Conservation (phyloP, 64 coral and sea anemone genomes). For the Porites lutea region DNA sequence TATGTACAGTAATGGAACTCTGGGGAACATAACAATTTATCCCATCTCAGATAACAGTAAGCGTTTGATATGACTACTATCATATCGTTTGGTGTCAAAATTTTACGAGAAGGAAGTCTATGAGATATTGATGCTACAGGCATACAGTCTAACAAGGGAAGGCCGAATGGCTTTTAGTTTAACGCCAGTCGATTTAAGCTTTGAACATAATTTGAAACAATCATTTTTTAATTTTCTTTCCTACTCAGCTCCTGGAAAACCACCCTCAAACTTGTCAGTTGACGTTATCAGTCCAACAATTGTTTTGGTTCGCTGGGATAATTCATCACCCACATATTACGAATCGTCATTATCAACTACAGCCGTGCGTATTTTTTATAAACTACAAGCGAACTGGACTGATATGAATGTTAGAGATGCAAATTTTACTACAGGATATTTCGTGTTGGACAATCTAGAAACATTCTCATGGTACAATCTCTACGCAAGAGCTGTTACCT, state of each 20-base stretch:
- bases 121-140: too few relatives aligned
- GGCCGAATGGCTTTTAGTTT: too few relatives aligned
- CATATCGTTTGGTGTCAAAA: too few relatives aligned
- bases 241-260: constrained; percentile 8
- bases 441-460: constrained; percentile 1
- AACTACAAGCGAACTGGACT: neutral
- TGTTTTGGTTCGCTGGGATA: constrained; percentile 54
- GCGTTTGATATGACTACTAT: neutral
- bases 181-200: too few relatives aligned
- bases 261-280: constrained; percentile 46
- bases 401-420: neutral
- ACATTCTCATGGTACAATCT: constrained; percentile 36
- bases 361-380: neutral
- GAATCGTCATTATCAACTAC: neutral
- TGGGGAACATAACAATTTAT: constrained; percentile 5
- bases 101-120: too few relatives aligned
- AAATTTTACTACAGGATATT: neutral
- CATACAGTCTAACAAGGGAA: too few relatives aligned
- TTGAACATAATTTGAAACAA: too few relatives aligned
- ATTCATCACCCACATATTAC: neutral
- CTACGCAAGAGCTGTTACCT: constrained; percentile 28
- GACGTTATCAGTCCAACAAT: constrained; percentile 41
- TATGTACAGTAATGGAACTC: constrained; percentile 16
- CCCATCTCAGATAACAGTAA: constrained; percentile 40
- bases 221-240: neutral